phyloP scores from a whole-genome alignment of 1,140 invertebrate species.

The Drosophila repletoides region DNA sequence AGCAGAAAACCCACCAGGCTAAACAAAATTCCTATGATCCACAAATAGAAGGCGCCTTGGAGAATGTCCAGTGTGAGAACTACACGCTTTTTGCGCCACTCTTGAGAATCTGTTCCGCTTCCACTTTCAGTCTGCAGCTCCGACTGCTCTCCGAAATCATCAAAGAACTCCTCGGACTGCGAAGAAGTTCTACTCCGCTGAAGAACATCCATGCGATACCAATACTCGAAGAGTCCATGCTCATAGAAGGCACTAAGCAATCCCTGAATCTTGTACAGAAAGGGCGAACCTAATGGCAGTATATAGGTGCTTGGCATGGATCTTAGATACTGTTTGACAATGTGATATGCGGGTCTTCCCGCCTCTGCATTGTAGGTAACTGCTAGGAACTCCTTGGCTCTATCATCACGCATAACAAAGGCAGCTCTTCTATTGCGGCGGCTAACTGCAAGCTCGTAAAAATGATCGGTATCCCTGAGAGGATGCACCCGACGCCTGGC shows the following conservation, averaged over 20 bases:
- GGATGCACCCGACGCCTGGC: constrained; percentile 17
- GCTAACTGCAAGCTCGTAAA: constrained; percentile 29
- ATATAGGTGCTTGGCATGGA: constrained; percentile 71
- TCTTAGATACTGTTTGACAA: constrained; percentile 68
- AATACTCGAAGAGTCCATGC: constrained; percentile 64
- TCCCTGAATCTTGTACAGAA: constrained; percentile 61
- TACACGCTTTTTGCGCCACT: constrained; percentile 36
- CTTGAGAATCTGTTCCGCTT: not conserved
- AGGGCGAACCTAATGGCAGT: constrained; percentile 64
- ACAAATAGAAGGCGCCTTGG: constrained; percentile 17
- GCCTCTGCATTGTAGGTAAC: constrained; percentile 52
- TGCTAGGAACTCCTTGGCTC: constrained; percentile 61
- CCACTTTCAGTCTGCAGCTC: constrained; percentile 26
- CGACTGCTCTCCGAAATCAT: constrained; percentile 55
- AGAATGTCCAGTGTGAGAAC: constrained; percentile 14
- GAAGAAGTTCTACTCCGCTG: constrained; percentile 23
- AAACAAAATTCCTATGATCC: constrained; percentile 1
- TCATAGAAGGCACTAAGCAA: constrained; percentile 56
- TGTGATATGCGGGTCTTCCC: constrained; percentile 62
- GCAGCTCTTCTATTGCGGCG: constrained; percentile 32
- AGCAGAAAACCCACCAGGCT: constrained; percentile 5
- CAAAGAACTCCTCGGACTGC: constrained; percentile 54
- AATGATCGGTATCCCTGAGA: constrained; percentile 19
- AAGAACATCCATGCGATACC: constrained; percentile 49
- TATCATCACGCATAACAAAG: constrained; percentile 62